phyloP scores from a whole-genome alignment of 2,797 vertebrate genomes.

The Poeciliopsis infans region DNA sequence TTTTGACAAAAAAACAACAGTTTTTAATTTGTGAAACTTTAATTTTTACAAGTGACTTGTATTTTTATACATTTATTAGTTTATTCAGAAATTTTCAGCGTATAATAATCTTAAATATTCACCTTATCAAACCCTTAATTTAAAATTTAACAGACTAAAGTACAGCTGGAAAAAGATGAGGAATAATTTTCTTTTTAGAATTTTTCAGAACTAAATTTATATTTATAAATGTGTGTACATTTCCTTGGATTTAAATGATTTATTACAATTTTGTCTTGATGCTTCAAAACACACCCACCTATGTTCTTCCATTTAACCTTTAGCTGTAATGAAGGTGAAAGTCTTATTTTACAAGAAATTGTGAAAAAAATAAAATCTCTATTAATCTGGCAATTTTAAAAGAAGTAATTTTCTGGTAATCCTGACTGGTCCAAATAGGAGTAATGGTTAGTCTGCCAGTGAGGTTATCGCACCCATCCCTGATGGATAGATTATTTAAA shows the following conservation, averaged over 20 bases:
- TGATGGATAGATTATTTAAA: not conserved
- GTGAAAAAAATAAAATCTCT: not conserved
- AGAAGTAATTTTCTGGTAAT: not conserved
- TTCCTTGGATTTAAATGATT: not conserved
- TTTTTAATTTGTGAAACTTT: not conserved
- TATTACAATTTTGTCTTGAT: no score
- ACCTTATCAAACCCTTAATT: not conserved
- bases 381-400: not conserved
- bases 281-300: not conserved
- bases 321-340: not conserved
- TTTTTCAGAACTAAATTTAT: not conserved
- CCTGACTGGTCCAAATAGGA: not conserved
- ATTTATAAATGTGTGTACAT: not conserved
- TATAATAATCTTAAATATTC: not conserved
- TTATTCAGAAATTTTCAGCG: not conserved
- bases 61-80: not conserved
- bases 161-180: not conserved
- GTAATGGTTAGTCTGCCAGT: not conserved
- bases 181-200: not conserved
- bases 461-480: not conserved
- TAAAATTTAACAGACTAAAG: not conserved
- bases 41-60: not conserved
- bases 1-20: not conserved
- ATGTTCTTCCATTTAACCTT: not conserved
- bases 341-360: not conserved